A percentile compares a stretch with the other conserved stretches of the same genome.
Evolutionary conservation across 1,140 invertebrate genomes (phyloP).

Genomic region (Tribolium castaneum): DNA sequence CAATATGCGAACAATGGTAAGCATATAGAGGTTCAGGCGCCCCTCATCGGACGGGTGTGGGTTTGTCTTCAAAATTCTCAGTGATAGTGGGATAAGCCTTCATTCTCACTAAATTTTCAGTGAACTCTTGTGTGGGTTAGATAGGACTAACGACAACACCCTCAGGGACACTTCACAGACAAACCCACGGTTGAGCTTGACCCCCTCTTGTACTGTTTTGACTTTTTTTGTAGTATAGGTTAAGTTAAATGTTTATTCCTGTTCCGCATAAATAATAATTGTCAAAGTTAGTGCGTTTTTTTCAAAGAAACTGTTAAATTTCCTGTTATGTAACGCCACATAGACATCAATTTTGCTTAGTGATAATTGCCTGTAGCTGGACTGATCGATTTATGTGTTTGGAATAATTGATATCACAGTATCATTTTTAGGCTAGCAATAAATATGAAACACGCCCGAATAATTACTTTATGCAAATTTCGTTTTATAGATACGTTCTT

Average conservation of each 20-base stretch:
- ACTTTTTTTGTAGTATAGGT: background rate
- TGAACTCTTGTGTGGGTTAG: too few relatives aligned
- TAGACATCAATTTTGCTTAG: slow-evolving; percentile 18
- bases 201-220: too few relatives aligned
- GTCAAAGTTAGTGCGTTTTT: background rate
- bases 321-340: slow-evolving; percentile 13
- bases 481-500: slow-evolving; percentile 7
- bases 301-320: slow-evolving; percentile 9
- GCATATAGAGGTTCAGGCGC: too few relatives aligned
- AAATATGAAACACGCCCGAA: slow-evolving; percentile 33
- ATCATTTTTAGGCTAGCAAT: slow-evolving; percentile 38
- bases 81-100: too few relatives aligned
- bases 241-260: background rate
- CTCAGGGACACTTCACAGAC: too few relatives aligned
- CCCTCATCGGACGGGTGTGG: too few relatives aligned
- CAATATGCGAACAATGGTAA: too few relatives aligned
- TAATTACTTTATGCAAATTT: slow-evolving; percentile 40
- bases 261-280: background rate
- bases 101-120: too few relatives aligned
- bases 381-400: slow-evolving; percentile 35
- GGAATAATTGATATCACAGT: slow-evolving; percentile 24
- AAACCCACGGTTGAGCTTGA: too few relatives aligned
- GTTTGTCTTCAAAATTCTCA: too few relatives aligned
- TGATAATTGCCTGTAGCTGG: slow-evolving; percentile 32
- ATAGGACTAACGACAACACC: too few relatives aligned